A percentile compares a stretch with the other conserved stretches of the same genome.
These are phyloP conservation scores for Drosophila eohydei DNA, from an alignment of 2,888 invertebrate species.

Conservation along the genomic window DNA sequence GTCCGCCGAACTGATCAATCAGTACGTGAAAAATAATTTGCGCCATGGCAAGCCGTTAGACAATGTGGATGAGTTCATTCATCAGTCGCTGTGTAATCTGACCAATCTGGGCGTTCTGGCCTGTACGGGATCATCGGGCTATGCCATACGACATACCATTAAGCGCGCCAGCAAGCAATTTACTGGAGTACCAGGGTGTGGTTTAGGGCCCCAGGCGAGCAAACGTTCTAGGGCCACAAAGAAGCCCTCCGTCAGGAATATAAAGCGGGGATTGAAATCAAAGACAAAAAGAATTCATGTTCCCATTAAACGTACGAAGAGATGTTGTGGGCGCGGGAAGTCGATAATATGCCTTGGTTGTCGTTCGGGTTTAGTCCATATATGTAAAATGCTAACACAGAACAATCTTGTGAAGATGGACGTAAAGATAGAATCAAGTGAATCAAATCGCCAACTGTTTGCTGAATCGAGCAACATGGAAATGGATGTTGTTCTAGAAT, in stretches of 20 bases:
- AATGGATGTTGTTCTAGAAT: neutral
- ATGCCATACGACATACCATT: slow-evolving; percentile 3
- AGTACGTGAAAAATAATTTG: slow-evolving; percentile 56
- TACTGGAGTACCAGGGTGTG: too few species aligned
- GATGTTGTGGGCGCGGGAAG: accelerated
- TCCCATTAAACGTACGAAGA: neutral
- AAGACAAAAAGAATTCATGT: neutral
- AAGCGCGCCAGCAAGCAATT: neutral
- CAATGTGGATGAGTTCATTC: slow-evolving; percentile 42
- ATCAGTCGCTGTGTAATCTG: slow-evolving; percentile 57
- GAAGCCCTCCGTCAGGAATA: accelerated
- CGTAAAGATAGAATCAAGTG: neutral
- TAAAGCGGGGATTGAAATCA: neutral
- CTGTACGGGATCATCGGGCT: neutral
- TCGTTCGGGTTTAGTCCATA: neutral
- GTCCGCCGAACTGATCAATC: slow-evolving; percentile 13
- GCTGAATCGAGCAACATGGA: neutral
- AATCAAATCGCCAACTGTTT: neutral
- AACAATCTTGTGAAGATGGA: neutral
- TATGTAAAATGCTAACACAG: neutral
- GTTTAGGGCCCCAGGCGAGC: neutral
- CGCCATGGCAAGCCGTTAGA: slow-evolving; percentile 32
- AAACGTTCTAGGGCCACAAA: too few species aligned
- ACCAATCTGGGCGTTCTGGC: slow-evolving; percentile 19
- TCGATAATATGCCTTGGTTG: neutral